phyloP scores from a whole-genome alignment of 2,888 invertebrate species.

The Melipona beecheii region DNA sequence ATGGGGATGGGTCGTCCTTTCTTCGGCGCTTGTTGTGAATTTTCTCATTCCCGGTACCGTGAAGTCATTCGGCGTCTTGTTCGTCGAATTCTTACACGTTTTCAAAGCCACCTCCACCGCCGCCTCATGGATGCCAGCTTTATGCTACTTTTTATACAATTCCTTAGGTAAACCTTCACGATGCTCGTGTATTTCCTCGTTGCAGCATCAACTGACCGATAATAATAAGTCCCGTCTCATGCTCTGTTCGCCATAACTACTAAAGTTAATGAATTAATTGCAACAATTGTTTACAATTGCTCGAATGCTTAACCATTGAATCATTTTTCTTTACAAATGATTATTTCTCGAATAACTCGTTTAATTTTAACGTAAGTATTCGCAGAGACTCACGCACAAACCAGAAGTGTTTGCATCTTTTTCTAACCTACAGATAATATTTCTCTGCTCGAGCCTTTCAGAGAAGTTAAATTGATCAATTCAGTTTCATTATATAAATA shows the following conservation, averaged over 20 bases:
- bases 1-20: slow-evolving; percentile 84
- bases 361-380: neutral
- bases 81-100: slow-evolving; percentile 93
- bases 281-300: neutral
- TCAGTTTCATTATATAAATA: too few relatives aligned
- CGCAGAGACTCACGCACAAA: neutral
- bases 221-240: neutral
- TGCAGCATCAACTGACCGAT: neutral
- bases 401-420: neutral
- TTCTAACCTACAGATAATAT: neutral
- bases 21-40: slow-evolving; percentile 90
- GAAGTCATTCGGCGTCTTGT: slow-evolving; percentile 94
- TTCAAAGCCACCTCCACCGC: slow-evolving; percentile 90
- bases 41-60: slow-evolving; percentile 94
- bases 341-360: neutral
- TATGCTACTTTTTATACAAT: slow-evolving; percentile 95
- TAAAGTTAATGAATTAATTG: neutral
- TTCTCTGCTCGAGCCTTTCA: too few relatives aligned
- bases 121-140: slow-evolving; percentile 93
- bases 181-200: neutral
- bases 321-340: neutral
- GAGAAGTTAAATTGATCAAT: too few relatives aligned
- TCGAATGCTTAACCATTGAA: neutral
- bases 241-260: neutral
- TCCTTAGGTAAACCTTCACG: slow-evolving; percentile 88